A percentile compares a stretch with the other conserved stretches of the same genome.
phyloP scores from a whole-genome alignment of 2,888 invertebrate species.

The Norana najaformis region DNA sequence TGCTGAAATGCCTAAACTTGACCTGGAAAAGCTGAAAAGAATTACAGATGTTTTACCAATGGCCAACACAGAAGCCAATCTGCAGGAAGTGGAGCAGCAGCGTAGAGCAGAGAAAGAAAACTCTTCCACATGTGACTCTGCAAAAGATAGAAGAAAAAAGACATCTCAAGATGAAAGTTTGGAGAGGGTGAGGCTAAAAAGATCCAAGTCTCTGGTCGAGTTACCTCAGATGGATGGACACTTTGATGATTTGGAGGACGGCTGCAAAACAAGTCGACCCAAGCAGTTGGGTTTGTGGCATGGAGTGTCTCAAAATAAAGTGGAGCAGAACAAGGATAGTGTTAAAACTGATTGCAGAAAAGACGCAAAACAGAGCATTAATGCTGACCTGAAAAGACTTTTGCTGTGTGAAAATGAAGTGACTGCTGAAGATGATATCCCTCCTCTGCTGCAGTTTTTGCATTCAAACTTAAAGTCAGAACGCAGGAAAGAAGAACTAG shows the following conservation, averaged over 20 bases:
- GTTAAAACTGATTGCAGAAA: neutral
- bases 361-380: conserved; percentile 29
- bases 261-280: neutral
- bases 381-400: conserved; percentile 50
- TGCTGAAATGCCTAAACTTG: conserved; percentile 55
- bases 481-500: conserved; percentile 49
- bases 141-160: neutral
- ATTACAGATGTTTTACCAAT: neutral
- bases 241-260: neutral
- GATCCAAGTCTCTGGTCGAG: neutral
- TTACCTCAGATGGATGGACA: neutral
- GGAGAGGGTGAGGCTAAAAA: neutral
- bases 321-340: too few species aligned
- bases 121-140: neutral
- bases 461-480: conserved; percentile 35
- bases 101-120: neutral
- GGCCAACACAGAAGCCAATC: neutral
- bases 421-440: conserved; percentile 56
- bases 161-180: neutral
- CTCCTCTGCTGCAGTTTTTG: conserved; percentile 56
- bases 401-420: conserved; percentile 46
- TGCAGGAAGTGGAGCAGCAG: neutral
- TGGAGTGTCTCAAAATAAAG: neutral
- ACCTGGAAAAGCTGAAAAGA: conserved; percentile 51
- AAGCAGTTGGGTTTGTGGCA: neutral